These are phyloP conservation scores for Falco naumanni DNA, from an alignment of 2,797 vertebrate genomes.

Conservation along the genomic window DNA sequence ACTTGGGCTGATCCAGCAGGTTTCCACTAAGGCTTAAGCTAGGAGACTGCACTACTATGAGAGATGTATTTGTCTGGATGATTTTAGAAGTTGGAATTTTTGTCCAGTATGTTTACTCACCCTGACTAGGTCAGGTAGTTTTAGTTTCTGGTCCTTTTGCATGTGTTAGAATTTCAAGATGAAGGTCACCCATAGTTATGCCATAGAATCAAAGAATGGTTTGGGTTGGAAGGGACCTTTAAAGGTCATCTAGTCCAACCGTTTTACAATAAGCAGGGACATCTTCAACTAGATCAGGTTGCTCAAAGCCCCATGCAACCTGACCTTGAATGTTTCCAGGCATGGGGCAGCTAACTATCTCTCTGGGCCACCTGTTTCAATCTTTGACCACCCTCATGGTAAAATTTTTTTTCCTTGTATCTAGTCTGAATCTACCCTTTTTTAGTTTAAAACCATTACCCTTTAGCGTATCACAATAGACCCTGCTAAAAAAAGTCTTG, in stretches of 20 bases:
- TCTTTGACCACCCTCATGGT: not conserved
- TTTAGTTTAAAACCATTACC: not conserved
- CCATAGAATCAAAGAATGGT: not conserved
- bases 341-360: not conserved
- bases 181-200: not conserved
- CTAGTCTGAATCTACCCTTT: not conserved
- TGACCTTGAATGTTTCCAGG: not conserved
- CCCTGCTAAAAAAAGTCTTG: not conserved
- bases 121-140: conserved; percentile 7
- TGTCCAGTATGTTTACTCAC: conserved; percentile 13
- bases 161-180: not conserved
- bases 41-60: not conserved
- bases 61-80: conserved; percentile 38
- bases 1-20: conserved; percentile 29
- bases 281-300: not conserved
- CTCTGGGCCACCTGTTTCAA: not conserved
- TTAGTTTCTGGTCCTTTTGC: conserved; percentile 13
- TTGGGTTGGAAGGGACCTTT: not conserved
- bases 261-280: not conserved
- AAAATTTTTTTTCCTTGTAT: not conserved
- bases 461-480: rapidly evolving
- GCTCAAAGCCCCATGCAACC: not conserved
- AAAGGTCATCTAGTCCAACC: not conserved
- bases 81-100: conserved; percentile 55
- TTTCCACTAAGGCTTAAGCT: conserved; percentile 37